Evolutionary conservation across 2,797 vertebrate genomes (phyloP).

Genomic region (Chaunax sp.): DNA sequence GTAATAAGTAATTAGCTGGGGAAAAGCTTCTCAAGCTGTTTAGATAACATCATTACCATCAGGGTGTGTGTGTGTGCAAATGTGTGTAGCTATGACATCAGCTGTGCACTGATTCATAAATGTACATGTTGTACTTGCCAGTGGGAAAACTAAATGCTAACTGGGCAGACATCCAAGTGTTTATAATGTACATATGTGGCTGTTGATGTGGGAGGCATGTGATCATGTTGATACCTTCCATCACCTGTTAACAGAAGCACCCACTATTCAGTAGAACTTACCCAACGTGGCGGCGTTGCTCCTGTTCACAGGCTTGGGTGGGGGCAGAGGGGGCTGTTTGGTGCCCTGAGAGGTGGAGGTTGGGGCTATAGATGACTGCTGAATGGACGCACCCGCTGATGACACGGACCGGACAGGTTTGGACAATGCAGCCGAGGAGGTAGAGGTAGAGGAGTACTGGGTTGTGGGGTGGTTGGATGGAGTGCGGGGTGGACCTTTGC

Average conservation of each 20-base stretch:
- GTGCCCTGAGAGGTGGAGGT: constrained; percentile 75
- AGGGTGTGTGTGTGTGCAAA: constrained; percentile 12
- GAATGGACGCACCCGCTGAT: constrained; percentile 75
- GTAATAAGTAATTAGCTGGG: constrained; percentile 67
- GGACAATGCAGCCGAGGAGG: constrained; percentile 55
- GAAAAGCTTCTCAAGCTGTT: constrained; percentile 66
- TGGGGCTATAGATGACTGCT: constrained; percentile 60
- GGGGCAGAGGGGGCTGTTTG: constrained; percentile 94
- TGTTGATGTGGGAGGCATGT: constrained; percentile 1
- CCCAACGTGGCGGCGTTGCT: constrained; percentile 89
- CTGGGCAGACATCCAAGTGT: constrained; percentile 23
- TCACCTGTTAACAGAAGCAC: constrained; percentile 4
- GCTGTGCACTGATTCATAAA: constrained; percentile 50
- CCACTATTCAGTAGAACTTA: constrained; percentile 77
- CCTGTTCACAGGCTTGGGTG: constrained; percentile 94
- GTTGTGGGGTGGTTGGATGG: constrained; percentile 71
- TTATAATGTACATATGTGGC: constrained; percentile 15
- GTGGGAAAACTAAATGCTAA: constrained; percentile 37
- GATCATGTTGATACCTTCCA: neutral
- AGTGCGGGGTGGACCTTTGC: constrained; percentile 75
- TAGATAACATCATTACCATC: constrained; percentile 64
- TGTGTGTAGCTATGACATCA: constrained; percentile 29
- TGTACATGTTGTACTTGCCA: constrained; percentile 32
- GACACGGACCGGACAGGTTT: constrained; percentile 85
- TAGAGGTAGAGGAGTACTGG: constrained; percentile 73